Conservation (phyloP, 2,797 vertebrate species). For the Scolopax rusticola region DNA sequence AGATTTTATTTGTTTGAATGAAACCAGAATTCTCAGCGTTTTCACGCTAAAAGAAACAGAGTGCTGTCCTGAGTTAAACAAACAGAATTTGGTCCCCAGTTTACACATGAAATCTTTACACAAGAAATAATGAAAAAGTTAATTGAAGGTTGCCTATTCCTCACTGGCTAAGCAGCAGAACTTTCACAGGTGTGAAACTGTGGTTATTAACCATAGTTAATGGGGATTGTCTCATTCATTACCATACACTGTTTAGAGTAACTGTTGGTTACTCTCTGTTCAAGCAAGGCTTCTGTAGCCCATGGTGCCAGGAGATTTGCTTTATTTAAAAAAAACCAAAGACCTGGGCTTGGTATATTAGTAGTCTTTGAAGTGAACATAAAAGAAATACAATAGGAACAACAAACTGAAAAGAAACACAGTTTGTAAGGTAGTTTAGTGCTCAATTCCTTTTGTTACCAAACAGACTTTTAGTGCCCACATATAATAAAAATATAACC, state of each 20-base stretch:
- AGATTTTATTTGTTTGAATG: not conserved
- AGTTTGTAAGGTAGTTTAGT: not conserved
- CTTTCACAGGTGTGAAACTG: not conserved
- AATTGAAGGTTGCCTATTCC: not conserved
- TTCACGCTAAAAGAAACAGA: not conserved
- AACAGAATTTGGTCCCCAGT: not conserved
- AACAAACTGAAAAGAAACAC: not conserved
- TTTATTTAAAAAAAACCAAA: not conserved
- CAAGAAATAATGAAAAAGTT: not conserved
- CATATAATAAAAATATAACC: not conserved
- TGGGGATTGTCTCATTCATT: slow-evolving; percentile 8
- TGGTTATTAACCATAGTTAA: slow-evolving; percentile 17
- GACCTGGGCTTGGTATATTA: not conserved
- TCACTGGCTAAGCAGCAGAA: not conserved
- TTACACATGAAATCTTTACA: not conserved
- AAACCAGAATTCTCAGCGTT: not conserved
- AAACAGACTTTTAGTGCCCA: not conserved
- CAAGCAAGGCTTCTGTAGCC: not conserved
- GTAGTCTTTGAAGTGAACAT: slow-evolving; percentile 6
- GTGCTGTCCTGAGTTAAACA: not conserved
- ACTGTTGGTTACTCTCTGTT: slow-evolving; percentile 9
- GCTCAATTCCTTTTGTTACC: slow-evolving; percentile 3
- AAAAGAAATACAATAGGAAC: slow-evolving; percentile 19
- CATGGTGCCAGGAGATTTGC: slow-evolving; percentile 9
- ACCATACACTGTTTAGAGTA: not conserved